Evolutionary conservation across 2,888 invertebrate species (phyloP).

Genomic region (Acronicta aceris): DNA sequence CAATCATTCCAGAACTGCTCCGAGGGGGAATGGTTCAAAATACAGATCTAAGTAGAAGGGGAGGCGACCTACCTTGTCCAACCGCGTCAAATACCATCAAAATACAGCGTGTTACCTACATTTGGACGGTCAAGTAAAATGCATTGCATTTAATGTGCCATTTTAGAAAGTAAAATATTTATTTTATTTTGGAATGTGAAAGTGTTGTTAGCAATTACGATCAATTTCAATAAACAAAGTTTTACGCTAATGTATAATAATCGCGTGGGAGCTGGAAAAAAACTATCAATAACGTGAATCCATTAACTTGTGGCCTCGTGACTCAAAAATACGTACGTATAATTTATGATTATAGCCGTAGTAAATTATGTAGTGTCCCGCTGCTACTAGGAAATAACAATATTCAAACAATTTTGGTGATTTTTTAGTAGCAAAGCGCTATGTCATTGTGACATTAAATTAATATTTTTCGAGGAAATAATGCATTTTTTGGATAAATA

Average conservation of each 20-base stretch:
- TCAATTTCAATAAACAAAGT: constrained; percentile 52
- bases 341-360: constrained; percentile 58
- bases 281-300: constrained; percentile 58
- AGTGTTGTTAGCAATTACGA: constrained; percentile 50
- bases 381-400: constrained; percentile 49
- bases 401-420: constrained; percentile 27
- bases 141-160: constrained; percentile 55
- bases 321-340: constrained; percentile 59
- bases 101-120: constrained; percentile 21
- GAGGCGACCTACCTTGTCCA: background rate
- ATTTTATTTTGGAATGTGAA: constrained; percentile 58
- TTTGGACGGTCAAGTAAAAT: constrained; percentile 40
- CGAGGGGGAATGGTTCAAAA: constrained; percentile 86
- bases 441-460: constrained; percentile 6
- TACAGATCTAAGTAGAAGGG: constrained; percentile 72
- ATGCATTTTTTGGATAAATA: background rate
- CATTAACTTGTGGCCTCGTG: constrained; percentile 63
- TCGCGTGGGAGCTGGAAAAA: constrained; percentile 62
- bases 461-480: constrained; percentile 2
- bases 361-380: constrained; percentile 59
- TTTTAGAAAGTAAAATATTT: constrained; percentile 53
- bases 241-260: constrained; percentile 59
- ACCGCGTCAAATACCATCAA: constrained; percentile 1
- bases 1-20: constrained; percentile 85
- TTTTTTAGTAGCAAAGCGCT: constrained; percentile 21